phyloP scores from a whole-genome alignment of 37 sponge, comb jelly and placozoan genomes.

The Agelas oroides region DNA sequence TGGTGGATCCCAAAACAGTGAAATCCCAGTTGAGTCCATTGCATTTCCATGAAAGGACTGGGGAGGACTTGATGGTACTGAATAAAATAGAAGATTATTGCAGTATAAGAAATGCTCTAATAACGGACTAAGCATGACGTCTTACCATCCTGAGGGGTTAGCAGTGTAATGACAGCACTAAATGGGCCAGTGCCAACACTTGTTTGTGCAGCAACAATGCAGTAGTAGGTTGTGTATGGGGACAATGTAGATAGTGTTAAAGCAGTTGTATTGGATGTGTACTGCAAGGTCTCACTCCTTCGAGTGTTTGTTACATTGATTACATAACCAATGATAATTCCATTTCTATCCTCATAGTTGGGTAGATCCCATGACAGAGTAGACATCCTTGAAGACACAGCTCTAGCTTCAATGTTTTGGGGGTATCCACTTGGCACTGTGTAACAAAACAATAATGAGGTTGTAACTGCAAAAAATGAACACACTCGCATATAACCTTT shows the following conservation, averaged over 20 bases:
- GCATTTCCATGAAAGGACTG: not conserved
- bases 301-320: conserved; percentile 3
- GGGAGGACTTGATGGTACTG: not conserved
- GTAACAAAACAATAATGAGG: not conserved
- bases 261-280: not conserved
- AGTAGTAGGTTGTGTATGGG: conserved; percentile 46
- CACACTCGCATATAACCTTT: too few relatives aligned
- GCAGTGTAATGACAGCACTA: not conserved
- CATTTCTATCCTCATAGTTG: conserved; percentile 9
- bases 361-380: conserved; percentile 22
- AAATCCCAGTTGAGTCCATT: not conserved
- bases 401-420: not conserved
- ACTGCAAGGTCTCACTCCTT: not conserved
- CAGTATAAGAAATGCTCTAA: too few relatives aligned
- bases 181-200: conserved; percentile 33
- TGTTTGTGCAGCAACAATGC: conserved; percentile 39
- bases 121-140: too few relatives aligned
- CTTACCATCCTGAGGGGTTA: conserved; percentile 30
- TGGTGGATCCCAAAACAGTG: not conserved
- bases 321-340: conserved; percentile 16
- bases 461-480: too few relatives aligned
- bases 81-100: too few relatives aligned
- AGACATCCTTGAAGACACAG: not conserved
- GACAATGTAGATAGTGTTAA: not conserved
- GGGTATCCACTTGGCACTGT: conserved; percentile 23